Conservation (phyloP, 2,113 vertebrate genomes). For the Brachionichthys hirsutus region DNA sequence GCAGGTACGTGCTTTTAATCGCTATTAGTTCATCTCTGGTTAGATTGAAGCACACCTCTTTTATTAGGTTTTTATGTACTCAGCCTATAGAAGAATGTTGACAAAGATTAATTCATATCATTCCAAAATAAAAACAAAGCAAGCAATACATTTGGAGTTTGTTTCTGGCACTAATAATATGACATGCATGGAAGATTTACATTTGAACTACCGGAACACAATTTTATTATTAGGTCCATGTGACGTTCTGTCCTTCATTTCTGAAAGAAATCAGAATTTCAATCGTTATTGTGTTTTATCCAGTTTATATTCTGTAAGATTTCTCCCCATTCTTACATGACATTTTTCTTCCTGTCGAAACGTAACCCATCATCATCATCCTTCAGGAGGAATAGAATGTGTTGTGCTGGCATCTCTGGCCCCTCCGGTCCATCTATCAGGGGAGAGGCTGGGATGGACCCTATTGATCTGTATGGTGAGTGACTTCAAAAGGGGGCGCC, state of each 20-base stretch:
- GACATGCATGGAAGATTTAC: neutral
- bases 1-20: conserved; percentile 47
- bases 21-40: neutral
- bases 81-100: neutral
- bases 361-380: neutral
- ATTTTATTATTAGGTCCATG: neutral
- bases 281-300: neutral
- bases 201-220: neutral
- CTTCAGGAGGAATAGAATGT: conserved; percentile 51
- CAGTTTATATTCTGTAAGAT: no score
- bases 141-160: neutral
- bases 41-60: neutral
- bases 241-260: neutral
- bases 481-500: conserved; percentile 64
- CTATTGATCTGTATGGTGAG: conserved; percentile 77
- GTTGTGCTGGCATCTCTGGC: conserved; percentile 59
- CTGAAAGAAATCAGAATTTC: neutral
- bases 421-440: conserved; percentile 70
- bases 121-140: neutral
- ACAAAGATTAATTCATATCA: neutral
- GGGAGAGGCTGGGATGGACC: conserved; percentile 68
- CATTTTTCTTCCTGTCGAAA: neutral
- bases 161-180: neutral
- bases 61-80: neutral
- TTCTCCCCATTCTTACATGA: neutral